Evolutionary conservation across 2,888 invertebrate species (phyloP).

Genomic region (Erynnis tages): DNA sequence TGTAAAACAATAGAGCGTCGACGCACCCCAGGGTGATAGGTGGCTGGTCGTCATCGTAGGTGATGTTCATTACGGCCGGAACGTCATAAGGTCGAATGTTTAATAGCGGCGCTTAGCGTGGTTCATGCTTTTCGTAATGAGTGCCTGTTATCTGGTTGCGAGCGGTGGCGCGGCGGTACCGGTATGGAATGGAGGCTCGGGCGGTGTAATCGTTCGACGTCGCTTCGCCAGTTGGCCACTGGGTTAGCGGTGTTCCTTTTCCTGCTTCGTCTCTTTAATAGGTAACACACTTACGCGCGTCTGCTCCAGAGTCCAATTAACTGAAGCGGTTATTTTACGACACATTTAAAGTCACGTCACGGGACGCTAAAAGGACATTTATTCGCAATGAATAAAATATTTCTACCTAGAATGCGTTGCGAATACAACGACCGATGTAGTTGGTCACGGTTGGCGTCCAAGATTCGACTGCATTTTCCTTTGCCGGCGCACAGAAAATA

Average conservation of each 20-base stretch:
- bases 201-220: conserved; percentile 65
- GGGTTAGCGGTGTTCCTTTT: conserved; percentile 79
- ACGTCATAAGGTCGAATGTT: conserved; percentile 34
- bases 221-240: conserved; percentile 77
- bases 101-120: conserved; percentile 40
- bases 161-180: conserved; percentile 62
- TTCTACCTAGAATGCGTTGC: background rate
- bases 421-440: background rate
- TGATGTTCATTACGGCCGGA: conserved; percentile 22
- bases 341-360: conserved; percentile 3
- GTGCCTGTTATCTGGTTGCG: conserved; percentile 51
- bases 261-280: conserved; percentile 70
- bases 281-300: conserved; percentile 35
- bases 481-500: conserved; percentile 20
- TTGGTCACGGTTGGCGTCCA: background rate
- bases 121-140: conserved; percentile 49
- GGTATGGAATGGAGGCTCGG: conserved; percentile 70
- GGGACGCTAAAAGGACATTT: background rate
- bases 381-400: conserved; percentile 10
- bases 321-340: background rate
- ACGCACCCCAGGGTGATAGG: conserved; percentile 63
- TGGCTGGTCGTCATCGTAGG: conserved; percentile 51
- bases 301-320: conserved; percentile 12
- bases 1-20: conserved; percentile 62
- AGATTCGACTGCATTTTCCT: conserved; percentile 18